Percentiles rank a stretch among this genome's conserved stretches.
Evolutionary conservation across 1,140 invertebrate species (phyloP).

Genomic region (Drosophila azteca): DNA sequence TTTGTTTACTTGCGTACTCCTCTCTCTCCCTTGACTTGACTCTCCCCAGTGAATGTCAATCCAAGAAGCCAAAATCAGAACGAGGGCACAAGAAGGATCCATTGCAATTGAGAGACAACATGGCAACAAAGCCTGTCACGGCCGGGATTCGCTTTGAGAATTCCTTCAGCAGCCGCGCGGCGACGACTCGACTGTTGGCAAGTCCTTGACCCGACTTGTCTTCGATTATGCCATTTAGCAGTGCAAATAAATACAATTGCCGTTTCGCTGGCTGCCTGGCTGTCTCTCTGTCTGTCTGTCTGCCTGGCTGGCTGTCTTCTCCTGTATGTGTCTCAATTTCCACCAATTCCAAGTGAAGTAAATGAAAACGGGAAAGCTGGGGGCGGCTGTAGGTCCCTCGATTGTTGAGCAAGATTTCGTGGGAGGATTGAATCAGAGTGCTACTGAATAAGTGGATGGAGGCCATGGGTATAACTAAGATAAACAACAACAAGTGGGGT

Average conservation of each 20-base stretch:
- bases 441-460: neutral
- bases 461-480: slow-evolving; percentile 55
- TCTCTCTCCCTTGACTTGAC: no score
- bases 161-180: neutral
- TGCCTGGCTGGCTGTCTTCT: neutral
- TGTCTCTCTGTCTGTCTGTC: no score
- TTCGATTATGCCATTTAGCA: slow-evolving; percentile 78
- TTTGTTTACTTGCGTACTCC: neutral
- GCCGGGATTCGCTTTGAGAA: slow-evolving; percentile 7
- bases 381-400: neutral
- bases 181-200: slow-evolving; percentile 2
- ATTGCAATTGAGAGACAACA: slow-evolving; percentile 12
- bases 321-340: slow-evolving; percentile 68
- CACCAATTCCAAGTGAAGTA: slow-evolving; percentile 28
- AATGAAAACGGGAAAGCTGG: slow-evolving; percentile 11
- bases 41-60: slow-evolving; percentile 15
- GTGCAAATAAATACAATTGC: slow-evolving; percentile 79
- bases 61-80: neutral
- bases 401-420: no score
- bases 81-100: slow-evolving; percentile 5
- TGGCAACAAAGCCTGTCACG: slow-evolving; percentile 30
- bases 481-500: slow-evolving; percentile 46
- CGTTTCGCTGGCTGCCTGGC: slow-evolving; percentile 17
- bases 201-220: slow-evolving; percentile 49
- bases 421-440: no score